phyloP scores from a whole-genome alignment of 1,140 invertebrate genomes.

The Hormaphis cornu region DNA sequence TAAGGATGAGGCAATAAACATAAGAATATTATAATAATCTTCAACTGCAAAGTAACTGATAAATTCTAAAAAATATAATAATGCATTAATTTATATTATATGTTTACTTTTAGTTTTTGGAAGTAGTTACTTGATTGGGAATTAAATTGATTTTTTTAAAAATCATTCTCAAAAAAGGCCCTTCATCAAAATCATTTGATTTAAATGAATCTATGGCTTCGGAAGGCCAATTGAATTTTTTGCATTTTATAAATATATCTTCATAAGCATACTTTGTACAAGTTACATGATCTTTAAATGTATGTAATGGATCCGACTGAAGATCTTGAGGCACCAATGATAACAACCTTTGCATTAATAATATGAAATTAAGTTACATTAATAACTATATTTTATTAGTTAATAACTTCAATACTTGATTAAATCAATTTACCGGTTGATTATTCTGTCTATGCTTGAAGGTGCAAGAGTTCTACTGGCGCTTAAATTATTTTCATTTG shows the following conservation, averaged over 20 bases:
- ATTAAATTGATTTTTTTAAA: background rate
- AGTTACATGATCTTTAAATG: conserved; percentile 2
- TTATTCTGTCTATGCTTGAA: conserved; percentile 23
- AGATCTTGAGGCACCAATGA: background rate
- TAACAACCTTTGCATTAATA: background rate
- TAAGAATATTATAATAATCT: conserved; percentile 8
- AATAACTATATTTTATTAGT: background rate
- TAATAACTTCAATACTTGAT: too few species aligned
- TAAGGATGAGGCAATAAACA: conserved; percentile 17
- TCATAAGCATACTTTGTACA: background rate
- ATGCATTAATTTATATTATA: too few species aligned
- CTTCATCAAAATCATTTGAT: conserved; percentile 3
- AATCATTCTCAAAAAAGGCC: conserved; percentile 9
- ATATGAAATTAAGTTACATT: background rate
- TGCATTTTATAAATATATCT: background rate
- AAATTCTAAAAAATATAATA: background rate
- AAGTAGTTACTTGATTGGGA: background rate
- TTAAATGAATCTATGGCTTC: background rate
- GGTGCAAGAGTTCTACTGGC: conserved; percentile 24
- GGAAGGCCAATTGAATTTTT: conserved; percentile 5
- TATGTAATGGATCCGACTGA: conserved; percentile 8
- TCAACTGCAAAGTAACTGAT: background rate
- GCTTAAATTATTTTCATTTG: background rate
- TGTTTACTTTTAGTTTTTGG: background rate
- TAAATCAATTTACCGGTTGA: background rate